Evolutionary conservation across 2,797 vertebrate genomes (phyloP).

Genomic region (Propithecus deckenii): DNA sequence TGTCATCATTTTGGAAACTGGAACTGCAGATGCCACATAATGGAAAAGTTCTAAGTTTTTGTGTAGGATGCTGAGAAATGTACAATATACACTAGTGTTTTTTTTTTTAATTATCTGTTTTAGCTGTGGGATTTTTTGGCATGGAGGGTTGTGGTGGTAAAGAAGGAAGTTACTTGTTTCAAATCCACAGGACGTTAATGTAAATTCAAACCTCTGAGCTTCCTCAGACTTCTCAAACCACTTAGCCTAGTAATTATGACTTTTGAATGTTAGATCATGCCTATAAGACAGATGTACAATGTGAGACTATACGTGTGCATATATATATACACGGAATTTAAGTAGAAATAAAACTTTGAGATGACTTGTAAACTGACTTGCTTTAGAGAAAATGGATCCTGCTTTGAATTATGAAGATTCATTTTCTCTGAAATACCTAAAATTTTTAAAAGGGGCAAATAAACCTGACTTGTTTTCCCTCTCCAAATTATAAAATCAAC

Average conservation of each 20-base stretch:
- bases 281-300: not conserved
- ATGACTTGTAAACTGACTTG: not conserved
- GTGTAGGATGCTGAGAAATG: not conserved
- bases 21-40: not conserved
- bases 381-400: not conserved
- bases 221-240: not conserved
- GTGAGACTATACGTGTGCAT: not conserved
- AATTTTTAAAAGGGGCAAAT: not conserved
- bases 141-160: not conserved
- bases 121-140: not conserved
- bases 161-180: not conserved
- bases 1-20: not conserved
- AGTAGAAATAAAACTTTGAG: not conserved
- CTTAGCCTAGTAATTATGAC: not conserved
- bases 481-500: constrained; percentile 30
- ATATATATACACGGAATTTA: not conserved
- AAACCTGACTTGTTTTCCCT: not conserved
- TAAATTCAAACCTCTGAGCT: not conserved
- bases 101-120: not conserved
- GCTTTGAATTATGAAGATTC: not conserved
- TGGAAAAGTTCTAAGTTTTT: not conserved
- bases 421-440: not conserved
- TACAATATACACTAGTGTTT: not conserved
- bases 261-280: not conserved
- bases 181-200: not conserved